Evolutionary conservation across 1,140 invertebrate genomes (phyloP), one percentile per base, ranked within the genome.

Genomic region (Apocrypta bakeri): DNA sequence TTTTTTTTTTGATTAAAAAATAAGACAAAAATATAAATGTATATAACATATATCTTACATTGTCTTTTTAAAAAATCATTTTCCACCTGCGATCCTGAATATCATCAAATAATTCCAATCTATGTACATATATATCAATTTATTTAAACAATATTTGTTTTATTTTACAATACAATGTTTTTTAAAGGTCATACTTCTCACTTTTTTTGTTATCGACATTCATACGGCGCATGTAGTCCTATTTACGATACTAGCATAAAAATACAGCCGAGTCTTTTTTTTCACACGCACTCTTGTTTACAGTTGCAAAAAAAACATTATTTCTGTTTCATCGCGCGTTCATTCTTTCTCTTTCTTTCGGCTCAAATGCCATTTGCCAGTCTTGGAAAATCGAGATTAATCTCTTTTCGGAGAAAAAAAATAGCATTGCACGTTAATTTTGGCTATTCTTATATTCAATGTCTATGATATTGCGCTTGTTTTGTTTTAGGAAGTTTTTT

Each of bases 131-230:
- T 87, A 90, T 90, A 90, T 90, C 86, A 89, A 90, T 89, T 91
- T 90, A 90, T 90, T 83, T 89, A 90, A 91, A 90, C 88, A 90
- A 90, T 89, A 88, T 89, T 80, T 87, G 87, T 85, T 89, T 91
- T 83, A 87, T 88, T 86, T 88, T 90, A 90, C 89, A 87, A 91
- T 91, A 91, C 89, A 90, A 89, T 89, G 88, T 88, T 81, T 89
- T 86, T 86, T 86, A 87, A 85, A 87, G 81, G 86, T 84, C 85
- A 85, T 87, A 79, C 84, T 85, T 84, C 83, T 82, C 86, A 86
- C 82, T 87, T 87, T 66, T 83, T 71, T n/a, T n/a, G n/a, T n/a
- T 78, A 56, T 69, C 73, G 24, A 33, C 87, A 88, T 84, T 87
- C 86, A 85, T 86, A 82, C 82, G 73, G 85, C 87, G 86, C 78